Conservation (phyloP, 2,888 invertebrate genomes). For the Agriopis leucophaearia region DNA sequence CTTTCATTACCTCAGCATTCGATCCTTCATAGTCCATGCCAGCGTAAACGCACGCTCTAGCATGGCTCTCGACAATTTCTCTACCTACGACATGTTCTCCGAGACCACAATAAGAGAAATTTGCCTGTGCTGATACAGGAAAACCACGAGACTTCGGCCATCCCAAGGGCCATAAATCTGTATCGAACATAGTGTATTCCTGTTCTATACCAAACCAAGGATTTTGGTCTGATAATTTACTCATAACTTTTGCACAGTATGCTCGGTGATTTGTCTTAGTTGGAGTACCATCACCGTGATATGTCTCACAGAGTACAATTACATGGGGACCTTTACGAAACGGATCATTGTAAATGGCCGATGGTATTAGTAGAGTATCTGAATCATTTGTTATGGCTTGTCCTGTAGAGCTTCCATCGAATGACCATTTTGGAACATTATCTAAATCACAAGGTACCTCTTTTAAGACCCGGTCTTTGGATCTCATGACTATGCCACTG, state of each 20-base stretch:
- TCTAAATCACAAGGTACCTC: conserved; percentile 83
- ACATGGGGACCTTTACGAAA: conserved; percentile 95
- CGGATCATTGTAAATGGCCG: conserved; percentile 96
- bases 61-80: conserved; percentile 97
- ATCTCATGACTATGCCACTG: conserved; percentile 89
- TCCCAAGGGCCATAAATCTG: conserved; percentile 93
- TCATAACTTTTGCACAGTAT: conserved; percentile 87
- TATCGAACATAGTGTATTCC: conserved; percentile 94
- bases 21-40: conserved; percentile 96
- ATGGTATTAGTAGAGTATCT: conserved; percentile 95
- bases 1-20: conserved; percentile 99
- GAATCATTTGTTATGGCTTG: conserved; percentile 94
- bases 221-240: conserved; percentile 84
- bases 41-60: conserved; percentile 94
- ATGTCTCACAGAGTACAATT: conserved; percentile 95
- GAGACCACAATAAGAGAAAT: conserved; percentile 95
- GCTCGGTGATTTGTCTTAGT: conserved; percentile 91
- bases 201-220: conserved; percentile 98
- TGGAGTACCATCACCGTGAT: conserved; percentile 90
- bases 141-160: conserved; percentile 97
- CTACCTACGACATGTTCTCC: conserved; percentile 97
- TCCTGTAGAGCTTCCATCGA: conserved; percentile 97
- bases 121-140: conserved; percentile 92
- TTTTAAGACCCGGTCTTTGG: conserved; percentile 89
- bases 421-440: conserved; percentile 93